Conservation (phyloP, 2,888 invertebrate genomes). For the Campoletis raptor region DNA sequence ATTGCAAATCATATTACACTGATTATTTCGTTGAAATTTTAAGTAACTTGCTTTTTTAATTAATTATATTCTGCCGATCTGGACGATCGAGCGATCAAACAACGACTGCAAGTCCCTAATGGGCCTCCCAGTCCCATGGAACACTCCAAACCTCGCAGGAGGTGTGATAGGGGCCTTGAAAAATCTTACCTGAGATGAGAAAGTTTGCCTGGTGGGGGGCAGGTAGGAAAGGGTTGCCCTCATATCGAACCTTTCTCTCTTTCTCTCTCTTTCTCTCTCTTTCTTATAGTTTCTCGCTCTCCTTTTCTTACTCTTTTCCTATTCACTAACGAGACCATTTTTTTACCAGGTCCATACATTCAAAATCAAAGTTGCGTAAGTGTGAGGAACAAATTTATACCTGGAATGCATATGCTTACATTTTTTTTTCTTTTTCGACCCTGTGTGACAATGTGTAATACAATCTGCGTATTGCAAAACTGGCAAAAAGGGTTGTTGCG, state of each 20-base stretch:
- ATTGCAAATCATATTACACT: background rate
- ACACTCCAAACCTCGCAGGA: slow-evolving; percentile 77
- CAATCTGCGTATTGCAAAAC: slow-evolving; percentile 26
- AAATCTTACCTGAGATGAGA: slow-evolving; percentile 83
- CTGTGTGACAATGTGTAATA: slow-evolving; percentile 25
- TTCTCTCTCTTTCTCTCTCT: slow-evolving; percentile 39
- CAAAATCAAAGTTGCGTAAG: slow-evolving; percentile 19
- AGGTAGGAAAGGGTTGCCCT: slow-evolving; percentile 82
- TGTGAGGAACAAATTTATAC: slow-evolving; percentile 60
- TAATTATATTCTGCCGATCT: slow-evolving; percentile 33
- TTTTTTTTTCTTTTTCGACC: slow-evolving; percentile 8
- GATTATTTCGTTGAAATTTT: background rate
- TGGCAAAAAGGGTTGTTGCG: slow-evolving; percentile 21
- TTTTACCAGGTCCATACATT: slow-evolving; percentile 53
- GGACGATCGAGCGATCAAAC: slow-evolving; percentile 55
- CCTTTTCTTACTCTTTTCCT: slow-evolving; percentile 27
- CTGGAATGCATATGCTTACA: slow-evolving; percentile 68
- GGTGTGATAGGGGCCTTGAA: slow-evolving; percentile 81
- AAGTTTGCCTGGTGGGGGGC: slow-evolving; percentile 80
- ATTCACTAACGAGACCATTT: slow-evolving; percentile 69
- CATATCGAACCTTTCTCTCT: slow-evolving; percentile 57
- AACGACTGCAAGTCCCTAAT: slow-evolving; percentile 73
- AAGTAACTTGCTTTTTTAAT: slow-evolving; percentile 11
- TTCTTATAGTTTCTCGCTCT: slow-evolving; percentile 49
- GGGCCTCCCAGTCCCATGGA: slow-evolving; percentile 75